Conservation (phyloP, 1,140 invertebrate species). For the Colletes gigas region DNA sequence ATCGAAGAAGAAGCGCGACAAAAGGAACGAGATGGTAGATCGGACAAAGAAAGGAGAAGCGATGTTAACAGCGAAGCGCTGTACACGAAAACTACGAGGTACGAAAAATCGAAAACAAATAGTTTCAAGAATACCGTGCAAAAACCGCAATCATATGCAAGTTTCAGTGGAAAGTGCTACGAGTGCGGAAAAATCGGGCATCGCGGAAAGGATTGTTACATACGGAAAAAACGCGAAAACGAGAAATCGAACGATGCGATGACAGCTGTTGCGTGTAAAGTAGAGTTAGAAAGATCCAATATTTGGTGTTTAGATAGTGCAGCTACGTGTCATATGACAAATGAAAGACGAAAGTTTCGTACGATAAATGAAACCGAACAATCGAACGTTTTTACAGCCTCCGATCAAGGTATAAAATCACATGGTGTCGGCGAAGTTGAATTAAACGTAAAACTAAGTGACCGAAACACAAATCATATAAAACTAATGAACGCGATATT, state of each 20-base stretch:
- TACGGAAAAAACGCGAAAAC: too few relatives aligned
- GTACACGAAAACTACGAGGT: too few relatives aligned
- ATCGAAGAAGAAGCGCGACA: too few relatives aligned
- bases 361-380: background rate
- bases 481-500: background rate
- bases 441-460: background rate
- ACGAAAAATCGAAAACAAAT: too few relatives aligned
- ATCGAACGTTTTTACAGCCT: background rate
- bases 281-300: background rate
- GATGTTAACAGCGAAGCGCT: too few relatives aligned
- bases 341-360: background rate
- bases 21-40: too few relatives aligned
- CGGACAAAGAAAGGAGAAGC: too few relatives aligned
- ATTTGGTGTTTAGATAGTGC: background rate
- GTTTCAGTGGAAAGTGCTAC: too few relatives aligned
- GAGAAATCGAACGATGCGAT: background rate
- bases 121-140: too few relatives aligned
- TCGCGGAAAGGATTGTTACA: too few relatives aligned
- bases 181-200: too few relatives aligned
- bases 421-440: background rate
- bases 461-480: background rate
- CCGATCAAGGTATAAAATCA: background rate
- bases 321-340: background rate
- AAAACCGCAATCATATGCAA: too few relatives aligned
- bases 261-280: background rate